Evolutionary conservation across 2,797 vertebrate genomes (phyloP).

Genomic region (Tadarida brasiliensis): DNA sequence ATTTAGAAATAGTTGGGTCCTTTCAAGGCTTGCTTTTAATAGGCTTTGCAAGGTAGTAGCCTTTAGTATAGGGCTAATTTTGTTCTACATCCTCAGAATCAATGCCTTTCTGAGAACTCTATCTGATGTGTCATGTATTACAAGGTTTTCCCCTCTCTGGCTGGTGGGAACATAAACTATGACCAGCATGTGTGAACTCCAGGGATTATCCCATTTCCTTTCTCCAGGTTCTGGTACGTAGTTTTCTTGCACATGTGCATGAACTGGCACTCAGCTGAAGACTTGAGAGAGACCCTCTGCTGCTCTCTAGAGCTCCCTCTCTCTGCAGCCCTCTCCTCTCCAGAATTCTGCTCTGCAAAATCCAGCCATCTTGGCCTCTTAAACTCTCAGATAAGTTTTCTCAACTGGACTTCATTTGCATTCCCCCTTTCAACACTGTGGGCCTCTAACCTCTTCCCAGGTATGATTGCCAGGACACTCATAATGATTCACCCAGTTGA

Average conservation of each 20-base stretch:
- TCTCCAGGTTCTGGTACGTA: neutral
- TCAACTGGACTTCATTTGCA: neutral
- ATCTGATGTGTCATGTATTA: neutral
- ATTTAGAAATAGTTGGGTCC: constrained; percentile 21
- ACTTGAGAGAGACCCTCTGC: neutral
- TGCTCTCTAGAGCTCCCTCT: neutral
- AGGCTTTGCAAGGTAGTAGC: neutral
- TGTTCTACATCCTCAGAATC: neutral
- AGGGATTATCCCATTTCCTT: neutral
- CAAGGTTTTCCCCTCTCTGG: neutral
- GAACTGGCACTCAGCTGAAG: neutral
- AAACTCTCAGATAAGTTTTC: neutral
- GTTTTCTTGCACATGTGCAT: neutral
- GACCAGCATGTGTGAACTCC: neutral
- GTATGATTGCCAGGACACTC: neutral
- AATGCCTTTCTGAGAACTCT: neutral
- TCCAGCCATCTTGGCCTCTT: neutral
- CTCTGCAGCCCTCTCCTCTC: neutral
- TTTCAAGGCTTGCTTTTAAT: constrained; percentile 3
- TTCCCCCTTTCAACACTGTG: neutral
- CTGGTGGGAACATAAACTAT: neutral
- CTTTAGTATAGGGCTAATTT: neutral
- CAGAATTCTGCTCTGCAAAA: neutral
- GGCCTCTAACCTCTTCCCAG: neutral
- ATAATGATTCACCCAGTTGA: neutral